phyloP scores from a whole-genome alignment of 2,797 vertebrate species.

The Anisognathus igniventris region DNA sequence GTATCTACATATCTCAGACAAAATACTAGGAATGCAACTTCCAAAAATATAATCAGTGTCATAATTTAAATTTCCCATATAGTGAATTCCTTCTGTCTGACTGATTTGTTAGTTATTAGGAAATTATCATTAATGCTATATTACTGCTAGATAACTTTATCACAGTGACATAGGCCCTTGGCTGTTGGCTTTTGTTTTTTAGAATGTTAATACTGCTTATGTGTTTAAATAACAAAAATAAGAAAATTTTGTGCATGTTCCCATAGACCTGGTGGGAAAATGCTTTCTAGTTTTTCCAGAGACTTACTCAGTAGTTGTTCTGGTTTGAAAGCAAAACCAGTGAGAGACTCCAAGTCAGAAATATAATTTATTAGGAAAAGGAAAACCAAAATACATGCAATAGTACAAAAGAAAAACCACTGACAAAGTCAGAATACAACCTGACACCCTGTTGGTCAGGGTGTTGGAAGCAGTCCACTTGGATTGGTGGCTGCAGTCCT shows the following conservation, averaged over 20 bases:
- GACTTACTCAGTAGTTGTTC: not conserved
- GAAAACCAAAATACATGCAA: too few species aligned
- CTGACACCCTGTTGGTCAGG: too few species aligned
- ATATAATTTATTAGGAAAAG: too few species aligned
- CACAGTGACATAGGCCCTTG: not conserved
- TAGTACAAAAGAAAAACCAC: too few species aligned
- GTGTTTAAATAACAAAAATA: not conserved
- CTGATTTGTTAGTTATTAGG: not conserved
- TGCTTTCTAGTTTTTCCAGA: not conserved
- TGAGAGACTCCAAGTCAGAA: too few species aligned
- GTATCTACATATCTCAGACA: not conserved
- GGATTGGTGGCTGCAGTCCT: too few species aligned
- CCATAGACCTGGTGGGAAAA: not conserved
- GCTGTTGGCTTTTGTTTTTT: accelerated
- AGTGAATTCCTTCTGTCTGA: not conserved
- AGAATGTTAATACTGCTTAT: not conserved
- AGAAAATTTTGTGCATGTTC: not conserved
- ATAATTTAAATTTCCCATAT: not conserved
- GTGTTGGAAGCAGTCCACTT: too few species aligned
- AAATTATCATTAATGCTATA: not conserved
- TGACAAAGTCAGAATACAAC: too few species aligned
- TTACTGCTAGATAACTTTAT: not conserved
- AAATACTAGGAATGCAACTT: not conserved
- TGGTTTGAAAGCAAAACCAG: too few species aligned
- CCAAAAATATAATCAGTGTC: not conserved